These are phyloP conservation scores for Cheilosia scutellata DNA, from an alignment of 2,888 invertebrate genomes.

Conservation along the genomic window DNA sequence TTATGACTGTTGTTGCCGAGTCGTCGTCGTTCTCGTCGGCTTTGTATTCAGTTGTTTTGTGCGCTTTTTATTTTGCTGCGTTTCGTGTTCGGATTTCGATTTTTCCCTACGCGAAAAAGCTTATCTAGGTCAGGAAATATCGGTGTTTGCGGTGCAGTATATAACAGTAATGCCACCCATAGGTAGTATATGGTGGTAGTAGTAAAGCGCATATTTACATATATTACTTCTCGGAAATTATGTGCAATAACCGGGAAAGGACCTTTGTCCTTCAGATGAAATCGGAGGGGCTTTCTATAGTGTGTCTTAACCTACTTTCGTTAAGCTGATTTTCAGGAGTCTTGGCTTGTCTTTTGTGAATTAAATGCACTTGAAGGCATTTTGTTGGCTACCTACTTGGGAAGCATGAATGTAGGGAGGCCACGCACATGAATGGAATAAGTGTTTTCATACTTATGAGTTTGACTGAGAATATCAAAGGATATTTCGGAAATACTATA, in stretches of 20 bases:
- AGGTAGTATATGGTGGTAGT: not conserved
- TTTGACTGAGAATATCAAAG: not conserved
- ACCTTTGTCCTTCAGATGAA: conserved; percentile 72
- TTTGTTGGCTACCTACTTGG: not conserved
- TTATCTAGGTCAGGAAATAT: conserved; percentile 74
- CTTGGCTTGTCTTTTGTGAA: conserved; percentile 2
- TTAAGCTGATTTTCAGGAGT: conserved; percentile 16
- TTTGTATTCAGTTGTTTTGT: conserved; percentile 53
- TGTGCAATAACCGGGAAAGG: conserved; percentile 65
- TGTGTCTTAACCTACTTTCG: conserved; percentile 46
- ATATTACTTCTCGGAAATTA: conserved; percentile 30
- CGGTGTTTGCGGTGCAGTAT: conserved; percentile 29
- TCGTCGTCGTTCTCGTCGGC: conserved; percentile 21
- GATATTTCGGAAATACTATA: no score
- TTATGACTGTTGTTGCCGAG: conserved; percentile 20
- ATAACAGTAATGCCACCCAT: conserved; percentile 13
- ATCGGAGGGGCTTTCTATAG: conserved; percentile 27
- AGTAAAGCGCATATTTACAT: conserved; percentile 17
- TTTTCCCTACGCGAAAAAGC: conserved; percentile 64
- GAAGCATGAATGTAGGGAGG: not conserved
- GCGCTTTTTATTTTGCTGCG: conserved; percentile 44
- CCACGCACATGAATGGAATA: not conserved
- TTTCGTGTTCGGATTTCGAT: conserved; percentile 65
- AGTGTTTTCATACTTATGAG: not conserved
- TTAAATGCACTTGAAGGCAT: conserved; percentile 5